A percentile compares a stretch with the other conserved stretches of the same genome.
These are phyloP conservation scores for Aleiodes alternator DNA, from an alignment of 2,888 invertebrate species.

Conservation along the genomic window DNA sequence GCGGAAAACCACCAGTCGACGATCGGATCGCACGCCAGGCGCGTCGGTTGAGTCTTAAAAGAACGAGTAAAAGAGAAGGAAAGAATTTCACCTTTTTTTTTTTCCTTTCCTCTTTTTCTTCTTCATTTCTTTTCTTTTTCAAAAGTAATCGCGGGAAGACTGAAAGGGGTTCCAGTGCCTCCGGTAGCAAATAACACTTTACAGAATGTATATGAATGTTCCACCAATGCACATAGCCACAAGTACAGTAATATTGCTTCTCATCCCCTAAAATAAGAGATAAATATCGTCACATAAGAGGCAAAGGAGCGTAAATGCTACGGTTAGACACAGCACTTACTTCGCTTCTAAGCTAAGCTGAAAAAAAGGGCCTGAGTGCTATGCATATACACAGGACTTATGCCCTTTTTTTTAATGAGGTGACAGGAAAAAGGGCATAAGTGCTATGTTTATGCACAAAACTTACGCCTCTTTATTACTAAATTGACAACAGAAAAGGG, in stretches of 20 bases:
- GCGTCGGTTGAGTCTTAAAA: constrained; percentile 30
- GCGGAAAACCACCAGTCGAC: constrained; percentile 46
- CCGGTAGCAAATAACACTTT: constrained; percentile 42
- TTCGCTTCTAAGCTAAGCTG: too few species aligned
- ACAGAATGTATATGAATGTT: constrained; percentile 2
- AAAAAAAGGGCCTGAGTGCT: too few species aligned
- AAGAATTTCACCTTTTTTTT: neutral
- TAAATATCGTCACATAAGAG: neutral
- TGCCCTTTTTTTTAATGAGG: too few species aligned
- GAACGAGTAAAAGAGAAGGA: constrained; percentile 26
- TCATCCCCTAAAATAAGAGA: neutral
- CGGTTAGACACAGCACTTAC: too few species aligned
- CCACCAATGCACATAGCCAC: neutral
- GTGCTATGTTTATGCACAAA: too few species aligned
- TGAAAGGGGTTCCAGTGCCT: constrained; percentile 32
- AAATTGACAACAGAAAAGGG: too few species aligned
- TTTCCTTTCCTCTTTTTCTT: too few species aligned
- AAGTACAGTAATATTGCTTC: neutral
- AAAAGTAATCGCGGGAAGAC: constrained; percentile 8
- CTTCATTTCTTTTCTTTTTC: too few species aligned
- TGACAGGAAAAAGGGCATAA: too few species aligned
- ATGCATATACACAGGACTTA: too few species aligned
- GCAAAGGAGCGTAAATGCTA: too few species aligned
- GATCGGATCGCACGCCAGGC: constrained; percentile 52
- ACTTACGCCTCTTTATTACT: too few species aligned